Conservation (phyloP, 2,797 vertebrate species). For the Anguilla obscura region DNA sequence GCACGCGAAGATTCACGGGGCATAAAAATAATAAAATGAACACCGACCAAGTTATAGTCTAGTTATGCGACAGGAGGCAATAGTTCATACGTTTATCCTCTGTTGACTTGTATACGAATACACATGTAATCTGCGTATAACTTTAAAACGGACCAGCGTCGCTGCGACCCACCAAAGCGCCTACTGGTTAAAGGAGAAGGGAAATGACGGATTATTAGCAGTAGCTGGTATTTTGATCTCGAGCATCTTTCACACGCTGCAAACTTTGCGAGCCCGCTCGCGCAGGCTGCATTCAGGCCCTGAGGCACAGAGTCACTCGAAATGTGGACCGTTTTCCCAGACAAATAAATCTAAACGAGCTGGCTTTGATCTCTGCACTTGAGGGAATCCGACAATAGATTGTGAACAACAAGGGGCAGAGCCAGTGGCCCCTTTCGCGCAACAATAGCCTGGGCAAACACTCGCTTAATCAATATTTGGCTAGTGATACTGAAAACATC, state of each 20-base stretch:
- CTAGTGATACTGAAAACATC: constrained; percentile 86
- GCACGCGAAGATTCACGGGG: background rate
- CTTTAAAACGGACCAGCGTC: background rate
- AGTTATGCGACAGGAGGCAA: background rate
- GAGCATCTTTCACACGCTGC: background rate
- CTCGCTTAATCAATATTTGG: constrained; percentile 99
- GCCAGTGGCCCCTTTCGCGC: constrained; percentile 79
- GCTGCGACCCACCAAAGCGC: background rate
- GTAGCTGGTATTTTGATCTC: background rate
- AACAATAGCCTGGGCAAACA: constrained; percentile 96
- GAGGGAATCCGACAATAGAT: constrained; percentile 87
- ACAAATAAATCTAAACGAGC: constrained; percentile 97
- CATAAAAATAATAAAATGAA: background rate
- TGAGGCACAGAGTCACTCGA: constrained; percentile 4
- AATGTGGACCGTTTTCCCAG: constrained; percentile 76
- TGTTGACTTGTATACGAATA: background rate
- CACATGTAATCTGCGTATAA: background rate
- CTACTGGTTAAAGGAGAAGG: background rate
- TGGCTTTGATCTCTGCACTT: constrained; percentile 94
- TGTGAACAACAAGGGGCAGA: constrained; percentile 84
- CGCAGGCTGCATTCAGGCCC: background rate
- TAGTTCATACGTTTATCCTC: background rate
- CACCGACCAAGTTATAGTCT: background rate
- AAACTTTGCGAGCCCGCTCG: background rate
- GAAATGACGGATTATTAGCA: background rate